Evolutionary conservation across 1,140 invertebrate genomes (phyloP).

Genomic region (Habropoda laboriosa): DNA sequence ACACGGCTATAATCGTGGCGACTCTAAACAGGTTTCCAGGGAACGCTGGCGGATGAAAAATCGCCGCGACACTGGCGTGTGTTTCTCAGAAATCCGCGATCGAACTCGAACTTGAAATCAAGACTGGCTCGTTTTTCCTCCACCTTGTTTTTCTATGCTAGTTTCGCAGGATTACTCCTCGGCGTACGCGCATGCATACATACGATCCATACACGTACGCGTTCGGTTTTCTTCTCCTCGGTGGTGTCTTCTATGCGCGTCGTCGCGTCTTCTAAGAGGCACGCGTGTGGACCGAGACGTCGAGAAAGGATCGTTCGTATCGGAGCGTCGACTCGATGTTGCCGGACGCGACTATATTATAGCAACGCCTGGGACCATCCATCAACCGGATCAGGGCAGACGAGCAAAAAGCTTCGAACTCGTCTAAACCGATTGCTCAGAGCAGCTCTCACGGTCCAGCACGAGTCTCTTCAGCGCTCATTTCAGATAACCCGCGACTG

Average conservation of each 20-base stretch:
- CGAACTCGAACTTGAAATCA: slow-evolving; percentile 65
- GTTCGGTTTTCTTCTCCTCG: slow-evolving; percentile 28
- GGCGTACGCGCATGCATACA: no score
- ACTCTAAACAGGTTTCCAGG: slow-evolving; percentile 55
- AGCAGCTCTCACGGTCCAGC: slow-evolving; percentile 50
- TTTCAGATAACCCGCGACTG: slow-evolving; percentile 57
- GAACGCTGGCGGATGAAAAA: slow-evolving; percentile 38
- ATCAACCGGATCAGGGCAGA: slow-evolving; percentile 60
- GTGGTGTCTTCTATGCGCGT: not conserved
- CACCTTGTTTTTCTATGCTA: slow-evolving; percentile 8
- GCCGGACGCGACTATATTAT: slow-evolving; percentile 54
- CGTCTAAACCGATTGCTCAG: slow-evolving; percentile 60
- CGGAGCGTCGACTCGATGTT: slow-evolving; percentile 32
- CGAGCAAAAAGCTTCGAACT: slow-evolving; percentile 62
- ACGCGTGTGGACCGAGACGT: no score
- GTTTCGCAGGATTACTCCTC: slow-evolving; percentile 15
- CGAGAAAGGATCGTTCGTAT: slow-evolving; percentile 5
- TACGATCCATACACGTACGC: no score
- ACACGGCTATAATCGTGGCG: slow-evolving; percentile 12
- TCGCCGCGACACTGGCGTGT: slow-evolving; percentile 16
- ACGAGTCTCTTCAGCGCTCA: slow-evolving; percentile 33
- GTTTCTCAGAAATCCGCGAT: slow-evolving; percentile 54
- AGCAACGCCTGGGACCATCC: slow-evolving; percentile 37
- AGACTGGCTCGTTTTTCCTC: not conserved
- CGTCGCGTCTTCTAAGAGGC: slow-evolving; percentile 1